Percentiles rank a stretch among this genome's conserved stretches.
Conservation (phyloP, 2,888 invertebrate genomes). For the Tiliacea aurago region DNA sequence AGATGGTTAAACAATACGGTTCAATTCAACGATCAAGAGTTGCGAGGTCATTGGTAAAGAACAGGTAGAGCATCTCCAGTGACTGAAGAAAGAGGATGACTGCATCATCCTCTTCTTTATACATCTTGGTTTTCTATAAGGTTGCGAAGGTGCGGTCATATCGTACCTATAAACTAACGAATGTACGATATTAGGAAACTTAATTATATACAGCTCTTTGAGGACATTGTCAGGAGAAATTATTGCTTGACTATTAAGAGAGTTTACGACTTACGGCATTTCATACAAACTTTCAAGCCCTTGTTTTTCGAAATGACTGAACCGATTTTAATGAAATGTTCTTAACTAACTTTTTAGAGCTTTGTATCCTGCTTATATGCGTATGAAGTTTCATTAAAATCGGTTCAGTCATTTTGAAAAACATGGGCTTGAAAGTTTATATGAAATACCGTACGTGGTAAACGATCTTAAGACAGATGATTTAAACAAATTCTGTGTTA, state of each 20-base stretch:
- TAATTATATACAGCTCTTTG: neutral
- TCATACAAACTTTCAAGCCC: too few relatives aligned
- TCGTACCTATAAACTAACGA: neutral
- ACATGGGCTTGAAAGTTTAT: too few relatives aligned
- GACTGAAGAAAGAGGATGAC: neutral
- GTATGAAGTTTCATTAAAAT: too few relatives aligned
- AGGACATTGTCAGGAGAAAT: neutral
- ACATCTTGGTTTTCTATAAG: neutral
- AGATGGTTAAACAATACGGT: neutral
- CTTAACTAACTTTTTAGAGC: too few relatives aligned
- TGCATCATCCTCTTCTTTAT: neutral
- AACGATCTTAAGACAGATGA: constrained; percentile 7
- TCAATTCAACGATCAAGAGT: neutral
- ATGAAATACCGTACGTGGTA: too few relatives aligned
- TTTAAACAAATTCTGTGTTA: constrained; percentile 1
- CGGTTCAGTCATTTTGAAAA: too few relatives aligned
- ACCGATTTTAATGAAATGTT: too few relatives aligned
- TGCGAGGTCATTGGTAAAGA: neutral
- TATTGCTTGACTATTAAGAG: too few relatives aligned
- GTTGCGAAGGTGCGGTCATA: neutral
- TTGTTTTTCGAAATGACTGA: too few relatives aligned
- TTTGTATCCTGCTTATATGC: too few relatives aligned
- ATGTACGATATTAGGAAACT: neutral
- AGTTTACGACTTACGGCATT: too few relatives aligned
- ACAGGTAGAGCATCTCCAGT: neutral